Conservation (phyloP, 2,888 invertebrate genomes). For the Asteroscopus sphinx region DNA sequence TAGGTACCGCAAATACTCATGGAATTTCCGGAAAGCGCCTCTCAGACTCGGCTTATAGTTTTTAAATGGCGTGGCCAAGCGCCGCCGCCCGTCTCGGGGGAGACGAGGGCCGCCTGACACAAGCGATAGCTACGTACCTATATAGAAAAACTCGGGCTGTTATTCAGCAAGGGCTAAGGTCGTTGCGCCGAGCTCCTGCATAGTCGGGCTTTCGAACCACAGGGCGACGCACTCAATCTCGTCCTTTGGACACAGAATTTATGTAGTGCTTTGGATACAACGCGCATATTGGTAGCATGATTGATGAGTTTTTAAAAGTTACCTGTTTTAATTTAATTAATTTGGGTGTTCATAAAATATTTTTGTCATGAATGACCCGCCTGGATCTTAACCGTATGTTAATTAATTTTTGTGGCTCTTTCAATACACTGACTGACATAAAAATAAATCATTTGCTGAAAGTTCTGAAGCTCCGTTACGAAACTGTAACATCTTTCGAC, state of each 20-base stretch:
- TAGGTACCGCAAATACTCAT: slow-evolving; percentile 35
- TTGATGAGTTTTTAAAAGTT: slow-evolving; percentile 56
- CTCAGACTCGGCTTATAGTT: slow-evolving; percentile 60
- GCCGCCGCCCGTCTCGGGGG: slow-evolving; percentile 56
- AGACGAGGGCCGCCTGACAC: slow-evolving; percentile 62
- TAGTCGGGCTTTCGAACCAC: slow-evolving; percentile 73
- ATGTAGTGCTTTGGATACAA: slow-evolving; percentile 65
- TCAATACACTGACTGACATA: slow-evolving; percentile 1
- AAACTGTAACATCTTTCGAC: slow-evolving; percentile 22
- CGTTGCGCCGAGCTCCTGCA: slow-evolving; percentile 79
- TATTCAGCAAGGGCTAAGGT: slow-evolving; percentile 83
- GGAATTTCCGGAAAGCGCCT: slow-evolving; percentile 61
- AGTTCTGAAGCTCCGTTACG: slow-evolving; percentile 21
- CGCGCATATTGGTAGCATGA: slow-evolving; percentile 61
- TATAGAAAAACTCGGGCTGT: slow-evolving; percentile 70
- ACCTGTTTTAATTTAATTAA: slow-evolving; percentile 37
- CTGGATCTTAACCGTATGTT: slow-evolving; percentile 9
- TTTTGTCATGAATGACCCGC: slow-evolving; percentile 31
- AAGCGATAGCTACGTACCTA: slow-evolving; percentile 50
- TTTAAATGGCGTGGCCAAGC: slow-evolving; percentile 68
- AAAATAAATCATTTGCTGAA: slow-evolving; percentile 28
- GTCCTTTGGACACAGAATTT: slow-evolving; percentile 66
- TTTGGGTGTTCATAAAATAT: slow-evolving; percentile 14
- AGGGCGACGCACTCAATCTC: slow-evolving; percentile 78
- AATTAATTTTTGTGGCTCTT: slow-evolving; percentile 11